Percentiles rank a stretch among this genome's conserved stretches.
Conservation (phyloP, 1,140 invertebrate genomes). For the Stratiolaelaps scimitus region DNA sequence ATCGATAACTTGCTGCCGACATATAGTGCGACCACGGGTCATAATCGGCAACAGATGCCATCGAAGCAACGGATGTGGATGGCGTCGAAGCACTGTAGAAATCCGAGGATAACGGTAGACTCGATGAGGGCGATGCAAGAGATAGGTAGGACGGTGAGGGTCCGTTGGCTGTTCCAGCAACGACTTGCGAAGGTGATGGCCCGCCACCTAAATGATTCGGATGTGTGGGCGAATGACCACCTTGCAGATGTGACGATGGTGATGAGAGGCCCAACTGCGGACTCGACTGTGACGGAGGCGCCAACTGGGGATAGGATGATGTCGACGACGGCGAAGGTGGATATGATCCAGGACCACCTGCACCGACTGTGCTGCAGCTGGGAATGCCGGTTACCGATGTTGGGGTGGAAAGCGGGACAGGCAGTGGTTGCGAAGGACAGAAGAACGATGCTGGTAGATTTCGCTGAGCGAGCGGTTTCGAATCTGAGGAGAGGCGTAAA, state of each 20-base stretch:
- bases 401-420: background rate
- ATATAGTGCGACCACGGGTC: slow-evolving; percentile 16
- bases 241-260: background rate
- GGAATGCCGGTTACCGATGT: too few species aligned
- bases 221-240: background rate
- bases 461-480: slow-evolving; percentile 9
- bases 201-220: background rate
- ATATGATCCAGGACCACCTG: background rate
- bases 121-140: background rate
- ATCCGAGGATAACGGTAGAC: background rate
- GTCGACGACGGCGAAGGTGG: slow-evolving; percentile 17
- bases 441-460: slow-evolving; percentile 10
- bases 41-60: background rate
- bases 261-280: background rate
- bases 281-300: background rate
- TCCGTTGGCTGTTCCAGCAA: background rate
- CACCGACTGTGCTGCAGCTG: too few species aligned
- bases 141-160: slow-evolving; percentile 12
- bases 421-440: background rate
- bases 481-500: background rate
- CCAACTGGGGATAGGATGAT: slow-evolving; percentile 21
- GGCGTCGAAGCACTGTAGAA: slow-evolving; percentile 4
- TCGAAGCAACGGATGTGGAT: background rate
- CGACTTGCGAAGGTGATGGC: slow-evolving; percentile 1
- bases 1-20: slow-evolving; percentile 1